Evolutionary conservation across 2,888 invertebrate species (phyloP), one percentile per base, ranked within the genome.

Genomic region (Pollenia angustigena): DNA sequence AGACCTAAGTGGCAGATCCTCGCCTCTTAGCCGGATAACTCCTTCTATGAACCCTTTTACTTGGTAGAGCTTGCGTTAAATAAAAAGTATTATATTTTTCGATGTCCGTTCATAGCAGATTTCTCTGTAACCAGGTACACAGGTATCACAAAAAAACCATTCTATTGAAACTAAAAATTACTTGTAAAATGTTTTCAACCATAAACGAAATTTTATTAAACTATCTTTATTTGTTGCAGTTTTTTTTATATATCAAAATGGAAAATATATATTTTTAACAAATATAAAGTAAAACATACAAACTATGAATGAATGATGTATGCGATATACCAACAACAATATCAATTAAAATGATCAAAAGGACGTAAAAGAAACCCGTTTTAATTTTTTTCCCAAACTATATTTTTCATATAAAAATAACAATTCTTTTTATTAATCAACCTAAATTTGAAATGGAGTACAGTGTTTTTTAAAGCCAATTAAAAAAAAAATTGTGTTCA

Each of bases 361-460:
- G 4, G 0, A 32, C 32, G 4, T 32, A 32, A 32, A 32, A 6
- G 32, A 6, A 32, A 32, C 4, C 4, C 4, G 32, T 32, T 32
- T 32, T 6, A 32, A 32, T 32, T 4, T 32, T 4, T 32, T 32
- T 6, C 32, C 32, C 32, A 32, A 32, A 32, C 32, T 32, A 6
- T 32, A 32, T 32, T 11, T 32, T 11, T 18, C 16, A 16, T 62
- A 62, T 40, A 48, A 66, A 66, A 46, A 46, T 32, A 66, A 9
- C 18, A 66, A 50, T 50, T n/a, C 23, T 50, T 68, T 68, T 68
- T 68, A 44, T 50, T 72, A 72, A 72, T 44, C 56, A 56, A 56
- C 42, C 56, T 23, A 44, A 56, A 71, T 42, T 54, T 54, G 14
- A 56, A 71, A 71, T 71, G 14, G 2, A 23, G 18, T 58, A 58